Conservation (phyloP, 1,140 invertebrate genomes). For the Caenorhabditis brenneri region DNA sequence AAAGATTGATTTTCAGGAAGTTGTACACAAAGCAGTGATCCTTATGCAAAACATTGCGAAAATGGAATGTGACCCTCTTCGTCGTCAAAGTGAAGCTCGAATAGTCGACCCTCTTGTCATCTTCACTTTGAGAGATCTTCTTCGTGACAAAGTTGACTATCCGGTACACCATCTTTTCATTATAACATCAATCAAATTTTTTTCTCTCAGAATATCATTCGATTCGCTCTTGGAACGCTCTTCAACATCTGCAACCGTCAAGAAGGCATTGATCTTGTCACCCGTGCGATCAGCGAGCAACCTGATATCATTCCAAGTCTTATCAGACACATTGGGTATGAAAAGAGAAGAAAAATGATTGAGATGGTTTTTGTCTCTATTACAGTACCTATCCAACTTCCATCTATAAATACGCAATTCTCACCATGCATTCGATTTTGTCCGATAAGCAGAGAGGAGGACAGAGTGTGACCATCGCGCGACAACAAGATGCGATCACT, state of each 20-base stretch:
- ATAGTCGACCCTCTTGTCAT: neutral
- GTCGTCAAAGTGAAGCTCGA: neutral
- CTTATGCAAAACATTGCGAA: slow-evolving; percentile 44
- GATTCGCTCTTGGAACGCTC: neutral
- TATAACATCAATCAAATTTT: neutral
- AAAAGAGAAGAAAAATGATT: neutral
- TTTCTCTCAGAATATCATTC: slow-evolving; percentile 19
- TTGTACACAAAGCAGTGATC: slow-evolving; percentile 36
- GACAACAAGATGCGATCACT: slow-evolving; percentile 28
- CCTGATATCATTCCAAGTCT: slow-evolving; percentile 17
- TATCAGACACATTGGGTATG: slow-evolving; percentile 43
- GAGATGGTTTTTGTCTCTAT: neutral
- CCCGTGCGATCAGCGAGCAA: neutral
- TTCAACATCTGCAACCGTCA: slow-evolving; percentile 35
- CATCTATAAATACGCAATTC: slow-evolving; percentile 40
- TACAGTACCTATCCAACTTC: slow-evolving; percentile 33
- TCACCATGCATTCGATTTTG: slow-evolving; percentile 39
- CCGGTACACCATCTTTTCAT: neutral
- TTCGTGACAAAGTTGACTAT: neutral
- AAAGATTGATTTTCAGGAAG: neutral
- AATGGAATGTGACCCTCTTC: slow-evolving; percentile 16
- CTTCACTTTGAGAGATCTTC: neutral
- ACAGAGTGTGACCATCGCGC: slow-evolving; percentile 26
- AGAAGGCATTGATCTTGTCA: slow-evolving; percentile 26
- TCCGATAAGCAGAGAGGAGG: slow-evolving; percentile 32